Conservation (phyloP, 2,888 invertebrate genomes). For the Scaptomyza reducta region DNA sequence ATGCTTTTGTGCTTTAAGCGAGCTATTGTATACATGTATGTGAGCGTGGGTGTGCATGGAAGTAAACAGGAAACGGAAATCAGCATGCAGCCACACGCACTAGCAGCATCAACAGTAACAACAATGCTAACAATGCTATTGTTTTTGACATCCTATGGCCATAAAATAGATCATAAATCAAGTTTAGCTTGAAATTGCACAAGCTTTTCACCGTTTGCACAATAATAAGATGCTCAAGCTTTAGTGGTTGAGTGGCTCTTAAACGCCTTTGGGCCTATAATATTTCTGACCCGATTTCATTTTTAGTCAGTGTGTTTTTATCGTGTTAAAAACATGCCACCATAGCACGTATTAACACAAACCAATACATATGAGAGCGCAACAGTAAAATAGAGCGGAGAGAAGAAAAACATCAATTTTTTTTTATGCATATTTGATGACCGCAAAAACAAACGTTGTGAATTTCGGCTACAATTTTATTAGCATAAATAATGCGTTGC, state of each 20-base stretch:
- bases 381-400: too few species aligned
- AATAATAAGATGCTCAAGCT: too few species aligned
- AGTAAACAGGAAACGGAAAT: constrained; percentile 66
- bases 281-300: constrained; percentile 30
- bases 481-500: constrained; percentile 30
- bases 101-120: constrained; percentile 26
- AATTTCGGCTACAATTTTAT: constrained; percentile 9
- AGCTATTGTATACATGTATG: constrained; percentile 3
- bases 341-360: constrained; percentile 38
- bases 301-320: constrained; percentile 49
- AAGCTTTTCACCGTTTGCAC: too few species aligned
- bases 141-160: constrained; percentile 20
- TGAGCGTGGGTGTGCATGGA: constrained; percentile 37
- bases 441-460: neutral
- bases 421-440: constrained; percentile 57
- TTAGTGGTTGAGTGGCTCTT: neutral
- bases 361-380: neutral
- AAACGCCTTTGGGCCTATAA: neutral
- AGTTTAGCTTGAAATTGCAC: neutral
- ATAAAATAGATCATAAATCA: neutral
- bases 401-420: constrained; percentile 9
- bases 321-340: constrained; percentile 49
- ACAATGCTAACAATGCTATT: constrained; percentile 19
- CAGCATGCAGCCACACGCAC: constrained; percentile 65
- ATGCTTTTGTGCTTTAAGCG: constrained; percentile 49